Percentiles rank a stretch among this genome's conserved stretches.
Evolutionary conservation across 1,140 invertebrate genomes (phyloP).

Genomic region (Uloborus diversus): DNA sequence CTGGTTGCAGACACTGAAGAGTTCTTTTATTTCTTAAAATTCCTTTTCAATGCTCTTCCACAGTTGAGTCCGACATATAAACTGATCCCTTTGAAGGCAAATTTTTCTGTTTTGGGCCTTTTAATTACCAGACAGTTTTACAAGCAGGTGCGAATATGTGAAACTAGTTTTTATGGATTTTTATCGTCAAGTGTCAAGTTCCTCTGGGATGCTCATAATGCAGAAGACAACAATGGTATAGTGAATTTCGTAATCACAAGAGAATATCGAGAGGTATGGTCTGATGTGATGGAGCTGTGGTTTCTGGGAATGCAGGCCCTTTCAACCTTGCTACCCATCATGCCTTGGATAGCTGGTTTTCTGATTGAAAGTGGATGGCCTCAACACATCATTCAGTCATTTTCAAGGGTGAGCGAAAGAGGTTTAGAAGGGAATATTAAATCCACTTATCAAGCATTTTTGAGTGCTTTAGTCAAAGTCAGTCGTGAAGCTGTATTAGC

Average conservation of each 20-base stretch:
- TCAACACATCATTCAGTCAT: conserved; percentile 81
- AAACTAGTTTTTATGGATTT: conserved; percentile 57
- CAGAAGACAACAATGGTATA: conserved; percentile 81
- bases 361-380: conserved; percentile 91
- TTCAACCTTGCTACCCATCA: conserved; percentile 77
- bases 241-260: conserved; percentile 79
- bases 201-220: conserved; percentile 89
- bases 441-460: conserved; percentile 88
- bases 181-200: conserved; percentile 74
- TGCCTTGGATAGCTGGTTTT: conserved; percentile 91
- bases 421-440: conserved; percentile 82
- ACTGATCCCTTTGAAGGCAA: conserved; percentile 84
- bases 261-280: conserved; percentile 86
- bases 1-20: conserved; percentile 78
- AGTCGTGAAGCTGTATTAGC: conserved; percentile 76
- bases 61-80: conserved; percentile 83
- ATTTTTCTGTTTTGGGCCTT: conserved; percentile 82
- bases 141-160: conserved; percentile 63
- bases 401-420: conserved; percentile 82
- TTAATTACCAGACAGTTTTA: conserved; percentile 84
- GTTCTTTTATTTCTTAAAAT: conserved; percentile 83
- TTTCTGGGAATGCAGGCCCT: conserved; percentile 93
- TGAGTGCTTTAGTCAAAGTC: conserved; percentile 83
- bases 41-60: conserved; percentile 86
- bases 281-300: conserved; percentile 89